These are phyloP conservation scores for Tympanuchus pallidicinctus DNA, from an alignment of 2,113 vertebrate species.

Conservation along the genomic window DNA sequence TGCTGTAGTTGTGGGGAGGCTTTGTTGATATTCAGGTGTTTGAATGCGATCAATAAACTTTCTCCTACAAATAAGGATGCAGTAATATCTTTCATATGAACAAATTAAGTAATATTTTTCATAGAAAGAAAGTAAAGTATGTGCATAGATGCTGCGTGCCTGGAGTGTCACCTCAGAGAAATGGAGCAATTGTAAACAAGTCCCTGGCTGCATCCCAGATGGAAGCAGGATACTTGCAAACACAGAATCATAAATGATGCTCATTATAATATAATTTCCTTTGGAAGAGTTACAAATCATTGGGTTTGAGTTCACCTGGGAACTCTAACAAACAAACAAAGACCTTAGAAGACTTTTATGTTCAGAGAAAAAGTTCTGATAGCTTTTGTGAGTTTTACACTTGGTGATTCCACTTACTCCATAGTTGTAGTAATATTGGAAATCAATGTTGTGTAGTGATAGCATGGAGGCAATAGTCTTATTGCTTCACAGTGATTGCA, in stretches of 20 bases:
- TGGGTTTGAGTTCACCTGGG: not conserved
- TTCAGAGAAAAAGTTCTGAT: not conserved
- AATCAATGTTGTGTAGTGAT: not conserved
- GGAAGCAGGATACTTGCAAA: not conserved
- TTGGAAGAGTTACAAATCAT: not conserved
- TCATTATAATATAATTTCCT: not conserved
- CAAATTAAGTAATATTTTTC: not conserved
- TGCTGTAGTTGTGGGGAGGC: not conserved
- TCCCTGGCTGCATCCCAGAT: not conserved
- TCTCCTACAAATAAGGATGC: not conserved
- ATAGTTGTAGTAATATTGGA: not conserved
- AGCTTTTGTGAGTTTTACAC: not conserved
- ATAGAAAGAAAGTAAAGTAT: not conserved
- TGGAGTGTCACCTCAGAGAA: not conserved
- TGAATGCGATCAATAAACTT: not conserved
- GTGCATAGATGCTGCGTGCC: not conserved
- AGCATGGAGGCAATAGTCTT: not conserved
- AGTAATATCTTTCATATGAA: not conserved
- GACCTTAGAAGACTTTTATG: not conserved
- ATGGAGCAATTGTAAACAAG: not conserved
- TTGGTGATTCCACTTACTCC: not conserved
- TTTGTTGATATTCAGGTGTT: not conserved
- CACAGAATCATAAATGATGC: not conserved
- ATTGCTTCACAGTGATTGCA: accelerated
- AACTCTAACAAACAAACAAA: not conserved